phyloP scores from a whole-genome alignment of 2,888 invertebrate genomes.

The Ferdinandea cuprea region DNA sequence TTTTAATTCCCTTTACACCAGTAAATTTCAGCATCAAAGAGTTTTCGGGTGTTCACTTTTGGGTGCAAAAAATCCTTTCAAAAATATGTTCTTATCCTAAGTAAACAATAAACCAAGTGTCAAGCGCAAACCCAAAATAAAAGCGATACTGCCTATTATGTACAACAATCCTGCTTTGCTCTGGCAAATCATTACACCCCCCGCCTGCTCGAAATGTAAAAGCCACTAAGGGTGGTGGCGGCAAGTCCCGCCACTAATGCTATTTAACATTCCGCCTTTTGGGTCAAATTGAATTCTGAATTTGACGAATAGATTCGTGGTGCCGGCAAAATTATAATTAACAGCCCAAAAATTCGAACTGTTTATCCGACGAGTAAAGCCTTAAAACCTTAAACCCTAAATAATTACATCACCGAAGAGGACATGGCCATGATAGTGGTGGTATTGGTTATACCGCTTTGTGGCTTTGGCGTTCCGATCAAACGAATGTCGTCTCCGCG shows the following conservation, averaged over 20 bases:
- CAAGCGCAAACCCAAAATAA: constrained; percentile 58
- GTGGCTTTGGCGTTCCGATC: constrained; percentile 64
- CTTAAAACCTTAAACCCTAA: constrained; percentile 67
- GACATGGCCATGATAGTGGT: constrained; percentile 2
- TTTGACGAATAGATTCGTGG: constrained; percentile 68
- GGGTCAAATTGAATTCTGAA: constrained; percentile 67
- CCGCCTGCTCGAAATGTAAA: neutral
- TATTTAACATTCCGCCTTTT: constrained; percentile 59
- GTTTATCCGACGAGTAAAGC: constrained; percentile 50
- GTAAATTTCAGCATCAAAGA: constrained; percentile 52
- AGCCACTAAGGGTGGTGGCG: constrained; percentile 56
- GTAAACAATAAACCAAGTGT: constrained; percentile 73
- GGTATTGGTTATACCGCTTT: constrained; percentile 31
- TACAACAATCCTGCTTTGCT: constrained; percentile 37
- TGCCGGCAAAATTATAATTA: constrained; percentile 67
- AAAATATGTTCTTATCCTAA: constrained; percentile 71
- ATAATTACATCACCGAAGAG: constrained; percentile 67
- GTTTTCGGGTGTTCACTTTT: constrained; percentile 54
- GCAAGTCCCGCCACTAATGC: constrained; percentile 31
- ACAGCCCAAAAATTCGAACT: constrained; percentile 64
- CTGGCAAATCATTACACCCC: constrained; percentile 11
- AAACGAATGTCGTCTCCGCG: constrained; percentile 56
- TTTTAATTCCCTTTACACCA: constrained; percentile 26
- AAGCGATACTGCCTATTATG: constrained; percentile 50
- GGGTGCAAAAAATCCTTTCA: constrained; percentile 68